A percentile compares a stretch with the other conserved stretches of the same genome.
These are phyloP conservation scores for Meteorus sp. DNA, from an alignment of 1,140 invertebrate species.

Conservation along the genomic window DNA sequence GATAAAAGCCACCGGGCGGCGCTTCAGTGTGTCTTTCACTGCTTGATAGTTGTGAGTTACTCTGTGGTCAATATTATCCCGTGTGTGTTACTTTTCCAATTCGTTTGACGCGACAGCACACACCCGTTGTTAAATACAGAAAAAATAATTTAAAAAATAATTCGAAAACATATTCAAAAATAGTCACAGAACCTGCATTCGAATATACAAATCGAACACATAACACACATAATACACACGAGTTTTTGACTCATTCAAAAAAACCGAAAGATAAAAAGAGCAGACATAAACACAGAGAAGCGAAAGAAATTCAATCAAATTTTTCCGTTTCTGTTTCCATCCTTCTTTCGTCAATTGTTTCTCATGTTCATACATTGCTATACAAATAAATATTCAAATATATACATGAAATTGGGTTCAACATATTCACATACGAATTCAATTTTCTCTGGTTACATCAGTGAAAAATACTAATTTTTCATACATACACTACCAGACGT, in stretches of 20 bases:
- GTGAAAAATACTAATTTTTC: too few species aligned
- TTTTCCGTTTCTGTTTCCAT: too few species aligned
- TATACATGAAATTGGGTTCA: too few species aligned
- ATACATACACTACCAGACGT: too few species aligned
- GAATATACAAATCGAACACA: not conserved
- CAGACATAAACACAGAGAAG: not conserved
- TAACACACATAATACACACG: not conserved
- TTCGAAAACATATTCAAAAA: too few species aligned
- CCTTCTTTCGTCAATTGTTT: too few species aligned
- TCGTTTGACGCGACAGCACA: slow-evolving; percentile 2
- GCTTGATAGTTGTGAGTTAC: slow-evolving; percentile 22
- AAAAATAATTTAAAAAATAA: not conserved
- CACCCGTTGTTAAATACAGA: slow-evolving; percentile 1
- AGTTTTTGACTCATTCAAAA: not conserved
- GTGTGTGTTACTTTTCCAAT: not conserved
- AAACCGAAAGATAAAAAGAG: not conserved
- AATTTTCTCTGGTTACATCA: too few species aligned
- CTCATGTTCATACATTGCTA: too few species aligned
- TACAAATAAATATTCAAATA: too few species aligned
- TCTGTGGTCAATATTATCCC: slow-evolving; percentile 19
- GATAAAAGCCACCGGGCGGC: slow-evolving; percentile 18
- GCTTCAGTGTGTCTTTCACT: slow-evolving; percentile 10
- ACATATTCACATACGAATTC: too few species aligned
- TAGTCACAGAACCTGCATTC: too few species aligned
- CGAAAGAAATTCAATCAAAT: not conserved